Evolutionary conservation across 2,797 vertebrate species (phyloP).

Genomic region (Lepus townsendii): DNA sequence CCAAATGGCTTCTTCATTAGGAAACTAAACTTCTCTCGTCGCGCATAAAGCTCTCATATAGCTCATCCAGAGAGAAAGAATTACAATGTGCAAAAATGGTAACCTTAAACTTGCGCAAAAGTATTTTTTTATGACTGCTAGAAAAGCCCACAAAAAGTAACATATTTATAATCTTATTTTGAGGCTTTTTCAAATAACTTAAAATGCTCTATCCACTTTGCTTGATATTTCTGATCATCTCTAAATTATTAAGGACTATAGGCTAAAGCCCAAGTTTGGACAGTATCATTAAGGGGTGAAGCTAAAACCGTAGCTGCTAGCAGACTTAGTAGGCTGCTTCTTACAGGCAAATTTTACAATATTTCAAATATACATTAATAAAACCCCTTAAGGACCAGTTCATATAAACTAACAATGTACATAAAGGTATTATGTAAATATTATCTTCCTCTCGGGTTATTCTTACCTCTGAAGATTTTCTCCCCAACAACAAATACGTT

Average conservation of each 20-base stretch:
- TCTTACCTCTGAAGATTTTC: conserved; percentile 97
- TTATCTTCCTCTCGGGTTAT: conserved; percentile 50
- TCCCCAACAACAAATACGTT: conserved; percentile 96
- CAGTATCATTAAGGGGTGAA: not conserved
- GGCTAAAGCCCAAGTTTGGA: not conserved
- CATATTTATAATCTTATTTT: not conserved
- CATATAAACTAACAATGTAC: conserved; percentile 21
- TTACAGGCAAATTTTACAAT: conserved; percentile 8
- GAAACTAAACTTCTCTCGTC: conserved; percentile 34
- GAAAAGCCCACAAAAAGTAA: not conserved
- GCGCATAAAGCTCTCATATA: not conserved
- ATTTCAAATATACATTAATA: not conserved
- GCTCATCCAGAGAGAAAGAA: not conserved
- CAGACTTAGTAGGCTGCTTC: not conserved
- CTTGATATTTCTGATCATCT: not conserved
- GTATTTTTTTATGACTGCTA: not conserved
- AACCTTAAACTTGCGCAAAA: not conserved
- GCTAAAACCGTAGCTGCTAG: not conserved
- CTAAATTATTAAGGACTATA: not conserved
- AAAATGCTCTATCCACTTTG: not conserved
- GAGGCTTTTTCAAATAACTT: not conserved
- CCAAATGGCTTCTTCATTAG: conserved; percentile 54
- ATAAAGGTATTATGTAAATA: not conserved
- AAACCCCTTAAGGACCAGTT: not conserved
- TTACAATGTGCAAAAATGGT: not conserved